Percentiles rank a stretch among this genome's conserved stretches.
phyloP scores from a whole-genome alignment of 2,888 invertebrate species.

The Drosophila buzzatii region DNA sequence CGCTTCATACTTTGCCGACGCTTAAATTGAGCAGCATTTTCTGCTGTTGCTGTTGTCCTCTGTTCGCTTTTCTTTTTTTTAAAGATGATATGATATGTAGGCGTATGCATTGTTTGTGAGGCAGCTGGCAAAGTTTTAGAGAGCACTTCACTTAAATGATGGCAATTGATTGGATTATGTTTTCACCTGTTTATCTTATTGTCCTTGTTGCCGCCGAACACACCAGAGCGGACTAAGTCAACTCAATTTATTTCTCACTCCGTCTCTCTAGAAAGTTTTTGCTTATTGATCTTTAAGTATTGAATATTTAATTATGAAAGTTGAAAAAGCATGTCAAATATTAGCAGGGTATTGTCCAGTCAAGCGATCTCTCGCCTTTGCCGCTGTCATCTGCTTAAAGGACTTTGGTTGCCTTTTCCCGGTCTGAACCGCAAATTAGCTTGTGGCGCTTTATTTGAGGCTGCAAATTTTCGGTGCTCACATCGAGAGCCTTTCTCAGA shows the following conservation, averaged over 20 bases:
- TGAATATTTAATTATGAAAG: neutral
- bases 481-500: neutral
- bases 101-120: slow-evolving; percentile 12
- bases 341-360: neutral
- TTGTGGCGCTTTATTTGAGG: slow-evolving; percentile 10
- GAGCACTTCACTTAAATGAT: slow-evolving; percentile 45
- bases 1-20: slow-evolving; percentile 64
- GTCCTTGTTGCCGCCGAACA: neutral
- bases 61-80: neutral
- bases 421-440: slow-evolving; percentile 9
- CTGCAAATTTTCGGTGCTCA: slow-evolving; percentile 2
- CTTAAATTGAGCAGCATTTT: slow-evolving; percentile 58
- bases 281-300: neutral
- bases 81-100: slow-evolving; percentile 4
- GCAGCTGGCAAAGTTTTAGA: slow-evolving; percentile 38
- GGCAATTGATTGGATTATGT: slow-evolving; percentile 54
- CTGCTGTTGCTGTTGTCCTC: slow-evolving; percentile 16
- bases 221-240: neutral
- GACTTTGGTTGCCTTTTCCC: neutral
- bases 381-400: neutral
- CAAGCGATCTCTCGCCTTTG: neutral
- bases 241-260: neutral
- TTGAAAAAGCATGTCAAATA: neutral
- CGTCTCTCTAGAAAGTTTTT: neutral
- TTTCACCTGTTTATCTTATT: slow-evolving; percentile 46